phyloP scores from a whole-genome alignment of 2,888 invertebrate species.

The Eugnorisma glareosa region DNA sequence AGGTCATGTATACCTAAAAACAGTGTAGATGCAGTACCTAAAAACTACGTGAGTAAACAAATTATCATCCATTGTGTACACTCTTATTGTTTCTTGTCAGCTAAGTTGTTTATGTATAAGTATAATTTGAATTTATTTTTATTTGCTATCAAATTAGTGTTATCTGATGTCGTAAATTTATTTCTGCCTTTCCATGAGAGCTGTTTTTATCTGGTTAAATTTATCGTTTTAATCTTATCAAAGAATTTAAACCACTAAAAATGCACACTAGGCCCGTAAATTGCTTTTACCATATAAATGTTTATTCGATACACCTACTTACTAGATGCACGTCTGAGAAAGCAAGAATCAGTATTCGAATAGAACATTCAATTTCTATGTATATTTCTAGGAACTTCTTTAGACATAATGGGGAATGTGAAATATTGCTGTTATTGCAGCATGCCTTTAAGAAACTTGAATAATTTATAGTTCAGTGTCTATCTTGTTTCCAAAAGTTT shows the following conservation, averaged over 20 bases:
- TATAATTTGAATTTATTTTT: constrained; percentile 27
- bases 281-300: constrained; percentile 22
- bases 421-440: constrained; percentile 39
- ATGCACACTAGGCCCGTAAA: constrained; percentile 1
- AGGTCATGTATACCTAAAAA: constrained; percentile 33
- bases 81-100: constrained; percentile 37
- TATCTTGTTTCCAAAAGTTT: constrained; percentile 38
- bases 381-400: constrained; percentile 35
- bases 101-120: constrained; percentile 21
- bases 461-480: constrained; percentile 41
- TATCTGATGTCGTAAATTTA: constrained; percentile 36
- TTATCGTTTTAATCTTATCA: constrained; percentile 43
- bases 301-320: constrained; percentile 15
- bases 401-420: constrained; percentile 22
- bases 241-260: constrained; percentile 27
- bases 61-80: constrained; percentile 29
- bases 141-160: constrained; percentile 49
- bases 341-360: constrained; percentile 6
- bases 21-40: constrained; percentile 28
- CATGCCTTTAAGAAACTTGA: constrained; percentile 45
- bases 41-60: constrained; percentile 41
- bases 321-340: not conserved
- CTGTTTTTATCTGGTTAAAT: constrained; percentile 7
- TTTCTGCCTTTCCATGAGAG: constrained; percentile 24
- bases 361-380: not conserved